phyloP scores from a whole-genome alignment of 64 coral and sea anemone genomes.

The Stylophora pistillata region DNA sequence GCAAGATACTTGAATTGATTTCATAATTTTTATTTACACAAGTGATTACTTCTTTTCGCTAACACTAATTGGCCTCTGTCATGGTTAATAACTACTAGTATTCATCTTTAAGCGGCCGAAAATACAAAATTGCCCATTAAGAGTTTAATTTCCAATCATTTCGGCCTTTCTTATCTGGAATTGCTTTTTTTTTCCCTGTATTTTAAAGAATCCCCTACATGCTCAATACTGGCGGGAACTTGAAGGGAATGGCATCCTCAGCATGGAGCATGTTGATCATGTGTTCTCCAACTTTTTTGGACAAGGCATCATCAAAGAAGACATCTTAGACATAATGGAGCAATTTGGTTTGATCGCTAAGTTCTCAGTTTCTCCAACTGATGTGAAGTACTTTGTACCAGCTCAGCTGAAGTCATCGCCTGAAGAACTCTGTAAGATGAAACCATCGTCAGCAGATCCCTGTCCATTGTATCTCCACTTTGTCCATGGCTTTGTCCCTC shows the following conservation, averaged over 20 bases:
- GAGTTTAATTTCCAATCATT: no score
- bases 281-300: neutral
- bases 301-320: neutral
- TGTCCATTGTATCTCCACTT: constrained; percentile 35
- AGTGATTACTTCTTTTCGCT: no score
- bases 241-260: constrained; percentile 1
- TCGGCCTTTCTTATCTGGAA: no score
- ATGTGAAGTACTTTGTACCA: constrained; percentile 15
- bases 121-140: no score
- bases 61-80: no score
- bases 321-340: constrained; percentile 37
- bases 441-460: neutral
- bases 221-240: no score
- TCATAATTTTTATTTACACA: no score
- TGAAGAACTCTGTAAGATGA: neutral
- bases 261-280: constrained; percentile 24
- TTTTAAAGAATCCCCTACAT: no score
- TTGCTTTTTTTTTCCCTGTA: no score
- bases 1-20: no score
- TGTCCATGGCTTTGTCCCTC: constrained; percentile 36
- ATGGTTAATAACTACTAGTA: no score
- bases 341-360: constrained; percentile 41
- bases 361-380: neutral
- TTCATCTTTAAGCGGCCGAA: no score
- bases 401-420: constrained; percentile 13